Conservation (phyloP, 2,113 vertebrate genomes). For the Gulo gulo region DNA sequence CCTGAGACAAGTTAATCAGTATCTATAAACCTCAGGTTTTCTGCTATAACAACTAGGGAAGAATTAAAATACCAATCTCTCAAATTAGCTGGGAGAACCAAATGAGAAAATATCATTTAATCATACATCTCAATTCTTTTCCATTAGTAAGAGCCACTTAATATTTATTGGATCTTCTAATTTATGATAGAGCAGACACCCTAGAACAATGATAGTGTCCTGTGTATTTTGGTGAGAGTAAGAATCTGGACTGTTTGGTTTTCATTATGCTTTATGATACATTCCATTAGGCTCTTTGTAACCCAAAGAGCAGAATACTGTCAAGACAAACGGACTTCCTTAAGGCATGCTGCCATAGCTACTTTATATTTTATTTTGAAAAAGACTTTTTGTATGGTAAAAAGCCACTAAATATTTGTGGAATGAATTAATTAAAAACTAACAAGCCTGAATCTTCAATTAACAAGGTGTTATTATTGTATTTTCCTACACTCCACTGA, state of each 20-base stretch:
- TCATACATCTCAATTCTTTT: background rate
- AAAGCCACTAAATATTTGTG: background rate
- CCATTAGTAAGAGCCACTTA: background rate
- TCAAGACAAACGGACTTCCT: background rate
- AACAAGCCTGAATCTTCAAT: background rate
- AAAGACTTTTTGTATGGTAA: background rate
- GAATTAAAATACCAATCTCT: background rate
- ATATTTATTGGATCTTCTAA: background rate
- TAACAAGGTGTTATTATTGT: background rate
- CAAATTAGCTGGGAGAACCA: background rate
- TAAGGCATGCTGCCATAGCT: background rate
- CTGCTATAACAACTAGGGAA: background rate
- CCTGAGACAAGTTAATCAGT: background rate
- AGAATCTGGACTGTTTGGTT: background rate
- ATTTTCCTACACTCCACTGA: background rate
- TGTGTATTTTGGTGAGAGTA: background rate
- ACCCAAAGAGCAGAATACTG: background rate
- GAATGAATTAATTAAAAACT: constrained; percentile 27
- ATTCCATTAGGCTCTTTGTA: background rate
- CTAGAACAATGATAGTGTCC: background rate
- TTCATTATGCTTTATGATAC: background rate
- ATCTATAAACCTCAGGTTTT: background rate
- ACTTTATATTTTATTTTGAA: background rate
- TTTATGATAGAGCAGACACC: background rate
- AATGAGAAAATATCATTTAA: background rate